Evolutionary conservation across 2,113 vertebrate genomes (phyloP), one percentile per base, ranked within the genome.

Genomic region (Ailurus styani): DNA sequence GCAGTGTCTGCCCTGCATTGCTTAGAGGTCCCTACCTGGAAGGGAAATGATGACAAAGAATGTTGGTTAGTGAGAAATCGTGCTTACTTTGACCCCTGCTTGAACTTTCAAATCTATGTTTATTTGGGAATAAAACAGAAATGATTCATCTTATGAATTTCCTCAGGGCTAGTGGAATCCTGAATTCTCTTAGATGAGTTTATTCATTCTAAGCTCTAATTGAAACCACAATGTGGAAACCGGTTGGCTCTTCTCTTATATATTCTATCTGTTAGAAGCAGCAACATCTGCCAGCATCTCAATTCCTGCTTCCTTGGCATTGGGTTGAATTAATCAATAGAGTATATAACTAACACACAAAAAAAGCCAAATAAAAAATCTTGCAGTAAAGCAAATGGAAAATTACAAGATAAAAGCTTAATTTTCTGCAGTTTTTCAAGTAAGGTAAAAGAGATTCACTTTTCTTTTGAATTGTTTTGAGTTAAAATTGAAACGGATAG

Each of bases 61-160:
- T 14, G 27, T 54, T 68, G 79, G 25, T 54, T 88, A 62, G 25
- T 81, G 77, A 78, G 31, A 86, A 60, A 79, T 18, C 42, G 4
- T 37, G 68, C 45, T 84, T 95, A 31, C 66, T 40, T 75, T 85
- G 62, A 92, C 55, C 95, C 73, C 68, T 93, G 27, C 34, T 50
- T 95, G 45, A 86, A 72, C 82, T 95, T 96, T 77, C 73, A 84
- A 93, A 89, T 87, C 95, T 68, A 11, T 47, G 47, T 70, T 91
- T 92, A 66, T 96, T 91, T 85, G 64, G 82, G 70, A 79, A 79
- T 60, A 84, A 88, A 81, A 42, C 60, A 93, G 66, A 90, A 73
- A 64, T 83, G 20, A 42, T 72, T 90, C 60, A 55, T 73, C 47
- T 60, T 85, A 50, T 29, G 82, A 37, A 11, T 86, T 93, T 95